Percentiles rank a stretch among this genome's conserved stretches.
These are phyloP conservation scores for Andrena chrysosceles DNA, from an alignment of 2,888 invertebrate genomes.

Conservation along the genomic window DNA sequence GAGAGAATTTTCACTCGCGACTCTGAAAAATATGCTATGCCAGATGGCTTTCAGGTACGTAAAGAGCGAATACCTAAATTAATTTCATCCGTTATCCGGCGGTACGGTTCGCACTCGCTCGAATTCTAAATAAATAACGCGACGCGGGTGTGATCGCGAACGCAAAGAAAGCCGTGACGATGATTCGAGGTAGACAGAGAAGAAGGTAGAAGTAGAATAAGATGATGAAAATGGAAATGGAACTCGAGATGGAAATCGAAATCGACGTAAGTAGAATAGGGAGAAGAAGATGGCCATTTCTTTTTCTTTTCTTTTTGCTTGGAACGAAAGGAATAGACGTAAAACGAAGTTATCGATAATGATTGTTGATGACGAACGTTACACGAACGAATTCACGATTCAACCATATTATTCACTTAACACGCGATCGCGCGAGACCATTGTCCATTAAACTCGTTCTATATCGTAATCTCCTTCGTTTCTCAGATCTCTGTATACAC, in stretches of 20 bases:
- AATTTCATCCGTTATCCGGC: constrained; percentile 53
- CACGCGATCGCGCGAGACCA: constrained; percentile 61
- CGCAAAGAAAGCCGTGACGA: constrained; percentile 51
- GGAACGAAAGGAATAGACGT: constrained; percentile 53
- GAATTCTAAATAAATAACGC: constrained; percentile 47
- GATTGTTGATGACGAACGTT: constrained; percentile 60
- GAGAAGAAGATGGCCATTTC: constrained; percentile 12
- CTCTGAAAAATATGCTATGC: constrained; percentile 50
- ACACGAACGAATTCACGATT: constrained; percentile 81
- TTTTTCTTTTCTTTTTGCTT: background rate
- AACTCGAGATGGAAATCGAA: background rate
- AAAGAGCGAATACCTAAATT: constrained; percentile 67
- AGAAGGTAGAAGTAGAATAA: background rate
- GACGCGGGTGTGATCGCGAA: constrained; percentile 41
- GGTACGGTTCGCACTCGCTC: constrained; percentile 44
- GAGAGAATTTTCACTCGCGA: constrained; percentile 53
- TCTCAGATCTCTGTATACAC: constrained; percentile 52
- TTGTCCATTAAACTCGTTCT: constrained; percentile 38
- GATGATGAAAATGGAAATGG: background rate
- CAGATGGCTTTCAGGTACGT: constrained; percentile 74
- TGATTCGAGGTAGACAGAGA: constrained; percentile 31
- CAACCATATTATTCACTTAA: constrained; percentile 78
- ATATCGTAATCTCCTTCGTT: constrained; percentile 28
- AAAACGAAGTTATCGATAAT: constrained; percentile 50
- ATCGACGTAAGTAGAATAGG: constrained; percentile 4